phyloP scores from a whole-genome alignment of 2,113 vertebrate genomes.

The Hymenochirus boettgeri region DNA sequence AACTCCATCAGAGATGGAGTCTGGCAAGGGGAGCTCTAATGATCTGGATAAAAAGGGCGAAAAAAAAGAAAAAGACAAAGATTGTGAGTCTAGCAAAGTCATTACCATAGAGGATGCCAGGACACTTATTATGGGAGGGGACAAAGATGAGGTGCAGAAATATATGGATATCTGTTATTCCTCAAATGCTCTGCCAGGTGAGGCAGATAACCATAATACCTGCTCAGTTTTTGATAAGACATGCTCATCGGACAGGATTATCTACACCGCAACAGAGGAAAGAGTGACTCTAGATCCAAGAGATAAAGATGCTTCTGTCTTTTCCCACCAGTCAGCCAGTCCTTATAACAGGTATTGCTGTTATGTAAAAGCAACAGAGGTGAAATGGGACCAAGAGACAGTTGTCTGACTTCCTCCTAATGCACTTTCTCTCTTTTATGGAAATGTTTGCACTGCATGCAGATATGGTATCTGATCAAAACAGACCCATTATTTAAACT shows the following conservation, averaged over 20 bases:
- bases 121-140: slow-evolving; percentile 51
- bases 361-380: slow-evolving; percentile 66
- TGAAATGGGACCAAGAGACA: slow-evolving; percentile 67
- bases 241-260: slow-evolving; percentile 52
- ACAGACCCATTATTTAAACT: slow-evolving; percentile 52
- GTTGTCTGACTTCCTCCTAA: slow-evolving; percentile 59
- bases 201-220: slow-evolving; percentile 45
- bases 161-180: slow-evolving; percentile 67
- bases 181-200: slow-evolving; percentile 37
- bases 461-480: slow-evolving; percentile 54
- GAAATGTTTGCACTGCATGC: slow-evolving; percentile 60
- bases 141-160: slow-evolving; percentile 59
- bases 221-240: slow-evolving; percentile 65
- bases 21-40: slow-evolving; percentile 62
- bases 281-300: slow-evolving; percentile 65
- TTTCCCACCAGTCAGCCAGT: slow-evolving; percentile 68
- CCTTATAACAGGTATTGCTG: slow-evolving; percentile 76
- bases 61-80: slow-evolving; percentile 43
- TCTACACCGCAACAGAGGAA: slow-evolving; percentile 57
- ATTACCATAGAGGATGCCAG: slow-evolving; percentile 55
- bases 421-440: slow-evolving; percentile 44
- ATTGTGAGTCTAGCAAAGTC: slow-evolving; percentile 44
- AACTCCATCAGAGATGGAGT: slow-evolving; percentile 68
- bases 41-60: slow-evolving; percentile 55
- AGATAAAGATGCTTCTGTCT: slow-evolving; percentile 66